phyloP scores from a whole-genome alignment of 1,140 invertebrate genomes.

The Drosophila ananassae region DNA sequence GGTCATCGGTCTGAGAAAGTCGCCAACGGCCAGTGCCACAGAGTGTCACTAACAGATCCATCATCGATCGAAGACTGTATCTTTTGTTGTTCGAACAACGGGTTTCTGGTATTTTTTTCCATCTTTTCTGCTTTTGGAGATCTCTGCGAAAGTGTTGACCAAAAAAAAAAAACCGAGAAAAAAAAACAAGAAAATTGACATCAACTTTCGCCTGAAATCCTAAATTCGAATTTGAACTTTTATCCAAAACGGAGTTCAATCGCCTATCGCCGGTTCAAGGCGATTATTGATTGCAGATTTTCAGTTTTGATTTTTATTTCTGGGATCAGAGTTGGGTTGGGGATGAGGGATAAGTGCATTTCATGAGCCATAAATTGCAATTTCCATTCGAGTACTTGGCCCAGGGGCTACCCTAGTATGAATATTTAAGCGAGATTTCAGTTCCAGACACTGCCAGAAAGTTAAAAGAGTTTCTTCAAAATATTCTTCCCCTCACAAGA shows the following conservation, averaged over 20 bases:
- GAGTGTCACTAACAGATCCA: conserved; percentile 1
- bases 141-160: conserved; percentile 40
- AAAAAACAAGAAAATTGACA: conserved; percentile 15
- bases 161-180: conserved; percentile 9
- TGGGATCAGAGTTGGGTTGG: background rate
- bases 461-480: too few relatives aligned
- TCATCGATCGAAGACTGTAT: conserved; percentile 18
- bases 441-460: too few relatives aligned
- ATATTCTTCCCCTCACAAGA: too few relatives aligned
- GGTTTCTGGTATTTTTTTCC: conserved; percentile 8
- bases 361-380: conserved; percentile 49
- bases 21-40: background rate
- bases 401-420: conserved; percentile 10
- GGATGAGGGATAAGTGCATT: conserved; percentile 30
- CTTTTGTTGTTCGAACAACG: conserved; percentile 29
- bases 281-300: conserved; percentile 4
- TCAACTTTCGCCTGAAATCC: conserved; percentile 37
- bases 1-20: conserved; percentile 51
- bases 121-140: conserved; percentile 6
- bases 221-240: conserved; percentile 8
- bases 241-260: conserved; percentile 13
- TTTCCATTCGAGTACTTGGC: conserved; percentile 28
- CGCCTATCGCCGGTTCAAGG: conserved; percentile 10
- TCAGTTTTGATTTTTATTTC: background rate
- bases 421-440: conserved; percentile 29